phyloP scores from a whole-genome alignment of 2,888 invertebrate genomes.

The Stenolophus ochropezus region DNA sequence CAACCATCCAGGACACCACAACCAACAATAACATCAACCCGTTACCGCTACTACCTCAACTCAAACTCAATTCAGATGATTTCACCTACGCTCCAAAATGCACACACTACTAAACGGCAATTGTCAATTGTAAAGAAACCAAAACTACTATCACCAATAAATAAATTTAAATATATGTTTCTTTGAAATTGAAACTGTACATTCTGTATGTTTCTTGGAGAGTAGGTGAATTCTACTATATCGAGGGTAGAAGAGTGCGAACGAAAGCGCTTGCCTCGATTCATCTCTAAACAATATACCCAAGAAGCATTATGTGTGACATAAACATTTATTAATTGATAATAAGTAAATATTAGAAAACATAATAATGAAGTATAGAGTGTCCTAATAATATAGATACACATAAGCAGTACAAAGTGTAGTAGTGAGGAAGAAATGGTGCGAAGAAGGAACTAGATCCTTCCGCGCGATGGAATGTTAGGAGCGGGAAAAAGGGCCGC shows the following conservation, averaged over 20 bases:
- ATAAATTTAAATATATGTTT: too few relatives aligned
- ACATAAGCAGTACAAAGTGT: slow-evolving; percentile 60
- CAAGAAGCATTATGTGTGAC: slow-evolving; percentile 73
- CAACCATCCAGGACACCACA: slow-evolving; percentile 33
- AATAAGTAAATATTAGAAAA: slow-evolving; percentile 72
- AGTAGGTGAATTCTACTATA: too few relatives aligned
- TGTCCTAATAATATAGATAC: slow-evolving; percentile 58
- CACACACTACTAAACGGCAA: too few relatives aligned
- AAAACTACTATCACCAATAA: too few relatives aligned
- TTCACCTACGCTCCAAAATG: too few relatives aligned
- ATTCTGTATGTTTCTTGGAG: too few relatives aligned
- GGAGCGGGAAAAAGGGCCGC: neutral
- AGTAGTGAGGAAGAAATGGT: slow-evolving; percentile 51
- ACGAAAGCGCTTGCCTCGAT: slow-evolving; percentile 39
- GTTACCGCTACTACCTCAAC: slow-evolving; percentile 5
- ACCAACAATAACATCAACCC: slow-evolving; percentile 4
- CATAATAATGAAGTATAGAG: slow-evolving; percentile 61
- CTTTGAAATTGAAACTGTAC: too few relatives aligned
- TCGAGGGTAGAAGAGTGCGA: slow-evolving; percentile 17
- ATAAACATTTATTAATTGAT: slow-evolving; percentile 73
- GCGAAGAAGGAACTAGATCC: neutral
- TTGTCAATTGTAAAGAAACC: too few relatives aligned
- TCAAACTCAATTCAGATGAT: neutral
- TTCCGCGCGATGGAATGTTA: neutral
- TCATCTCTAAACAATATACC: slow-evolving; percentile 71